Base-by-base conservation (phyloP, 1,140 invertebrate species). In the Drosophila auraria region DNA sequence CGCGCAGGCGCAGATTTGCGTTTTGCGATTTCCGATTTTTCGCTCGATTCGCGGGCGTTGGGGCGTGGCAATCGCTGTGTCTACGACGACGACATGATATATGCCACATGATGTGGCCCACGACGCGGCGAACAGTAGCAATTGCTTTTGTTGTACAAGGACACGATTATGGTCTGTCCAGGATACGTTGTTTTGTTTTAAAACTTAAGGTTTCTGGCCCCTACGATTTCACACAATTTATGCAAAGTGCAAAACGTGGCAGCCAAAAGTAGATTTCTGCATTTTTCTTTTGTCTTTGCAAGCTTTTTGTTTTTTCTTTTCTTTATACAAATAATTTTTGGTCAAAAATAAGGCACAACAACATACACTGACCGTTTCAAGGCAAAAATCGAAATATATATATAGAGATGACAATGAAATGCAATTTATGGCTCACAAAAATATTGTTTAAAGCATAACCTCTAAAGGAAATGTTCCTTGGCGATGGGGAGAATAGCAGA, bases 81-180 rank as follows among this genome's bases (percentile, higher is more conserved):
- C 53, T 86, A 81, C 58, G 65, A 61, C 73, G 64, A 71, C 65
- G 69, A 91, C 83, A 91, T 91, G 84, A 89, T 89, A 89, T 89
- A 89, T 89, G 84, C 86, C 84, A 89, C 84, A 89, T 89, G 78
- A 84, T 84, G 84, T 74, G 71, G 79, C 68, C 64, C 64, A 71
- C 81, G 63, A 82, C 87, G 87, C 83, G 83, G 84, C 89, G 61
- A 91, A 91, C 89, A 91, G 89, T 91, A 91, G 89, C 89, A 91
- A 91, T 91, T 91, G 89, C 89, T 87, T 91, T 91, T 91, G 87
- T 91, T 89, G 84, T 86, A 87, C 83, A 91, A 91, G 89, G 86
- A 90, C 87, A 90, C 86, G 86, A 90, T 90, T 82, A 78, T 69
- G 68, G 63, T 15, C 23, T 44, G 64, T 56, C 50, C 68, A 71